These are phyloP conservation scores for Drosophila ercepeae DNA, from an alignment of 1,140 invertebrate genomes.

Conservation along the genomic window DNA sequence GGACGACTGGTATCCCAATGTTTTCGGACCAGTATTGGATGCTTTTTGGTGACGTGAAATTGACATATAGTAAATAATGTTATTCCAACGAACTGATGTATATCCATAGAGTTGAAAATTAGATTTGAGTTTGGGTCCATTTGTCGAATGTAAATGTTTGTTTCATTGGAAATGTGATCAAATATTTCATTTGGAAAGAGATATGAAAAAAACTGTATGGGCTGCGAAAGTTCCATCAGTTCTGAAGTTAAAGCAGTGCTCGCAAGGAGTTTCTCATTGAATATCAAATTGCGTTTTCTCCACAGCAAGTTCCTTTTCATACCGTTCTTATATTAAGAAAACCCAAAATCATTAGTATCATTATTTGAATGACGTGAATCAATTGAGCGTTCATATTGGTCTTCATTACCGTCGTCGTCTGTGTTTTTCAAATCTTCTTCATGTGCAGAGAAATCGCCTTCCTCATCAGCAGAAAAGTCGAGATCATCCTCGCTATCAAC, in stretches of 20 bases:
- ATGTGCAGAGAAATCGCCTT: not conserved
- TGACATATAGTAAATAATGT: slow-evolving; percentile 8
- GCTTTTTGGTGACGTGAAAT: slow-evolving; percentile 14
- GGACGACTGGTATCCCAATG: slow-evolving; percentile 15
- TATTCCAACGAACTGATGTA: slow-evolving; percentile 22
- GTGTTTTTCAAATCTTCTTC: not conserved
- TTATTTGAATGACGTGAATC: not conserved
- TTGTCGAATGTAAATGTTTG: slow-evolving; percentile 24
- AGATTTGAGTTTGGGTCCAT: slow-evolving; percentile 12
- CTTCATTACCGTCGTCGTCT: not conserved
- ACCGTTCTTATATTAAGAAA: not conserved
- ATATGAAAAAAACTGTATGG: slow-evolving; percentile 16
- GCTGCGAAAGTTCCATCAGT: slow-evolving; percentile 19
- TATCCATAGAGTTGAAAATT: slow-evolving; percentile 18
- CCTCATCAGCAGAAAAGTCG: not conserved
- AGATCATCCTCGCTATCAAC: not conserved
- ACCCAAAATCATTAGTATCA: not conserved
- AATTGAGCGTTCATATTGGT: not conserved
- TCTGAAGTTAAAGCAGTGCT: slow-evolving; percentile 17
- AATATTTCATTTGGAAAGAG: slow-evolving; percentile 13
- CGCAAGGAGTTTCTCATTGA: slow-evolving; percentile 7
- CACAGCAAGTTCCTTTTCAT: slow-evolving; percentile 10
- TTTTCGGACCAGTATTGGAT: slow-evolving; percentile 9
- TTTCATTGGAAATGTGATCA: slow-evolving; percentile 20
- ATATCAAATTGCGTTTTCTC: slow-evolving; percentile 11